Evolutionary conservation across 2,888 invertebrate species (phyloP), one percentile per base, ranked within the genome.

Genomic region (Gibbula magus): DNA sequence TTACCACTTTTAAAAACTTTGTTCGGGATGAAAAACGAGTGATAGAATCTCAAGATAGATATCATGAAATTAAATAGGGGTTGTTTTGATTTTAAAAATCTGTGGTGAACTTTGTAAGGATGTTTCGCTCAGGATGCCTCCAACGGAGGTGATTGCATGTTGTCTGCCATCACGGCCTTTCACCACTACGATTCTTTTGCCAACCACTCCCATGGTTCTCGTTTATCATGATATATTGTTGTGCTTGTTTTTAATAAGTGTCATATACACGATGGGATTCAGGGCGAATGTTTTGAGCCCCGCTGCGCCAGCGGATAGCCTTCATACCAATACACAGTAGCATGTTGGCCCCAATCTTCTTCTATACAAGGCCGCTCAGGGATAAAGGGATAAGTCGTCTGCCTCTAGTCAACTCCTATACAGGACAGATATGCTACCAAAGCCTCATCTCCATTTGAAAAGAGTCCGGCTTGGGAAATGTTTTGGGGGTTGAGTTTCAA

Each of bases 401-500:
- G 70, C 70, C 25, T 35, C 70, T 39, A 70, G 29, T 20, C 20
- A 39, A 35, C 39, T 10, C 70, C 70, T 35, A 35, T 35, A 70
- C 32, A 39, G 25, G 32, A 35, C 18, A 18, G 29, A 70, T 39
- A 70, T 35, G 20, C 70, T 35, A 39, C 70, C 70, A 32, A 32
- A 70, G 20, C 18, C 70, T 70, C 70, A 70, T 70, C 70, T 70
- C 29, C 70, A 70, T 70, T 70, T 70, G 70, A 70, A 70, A 70
- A 70, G 70, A 70, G 70, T 39, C 70, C 1, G 39, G 70, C 70
- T 70, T 70, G 70, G 35, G 70, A 70, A 70, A 35, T 32, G 32
- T 70, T 70, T 70, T 35, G 35, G 70, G 32, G 32, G 29, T 35
- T 70, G 70, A 70, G 70, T 70, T 35, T 32, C 70, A 70, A 39